Evolutionary conservation across 2,113 vertebrate species (phyloP).

Genomic region (Oreocharis arfaki): DNA sequence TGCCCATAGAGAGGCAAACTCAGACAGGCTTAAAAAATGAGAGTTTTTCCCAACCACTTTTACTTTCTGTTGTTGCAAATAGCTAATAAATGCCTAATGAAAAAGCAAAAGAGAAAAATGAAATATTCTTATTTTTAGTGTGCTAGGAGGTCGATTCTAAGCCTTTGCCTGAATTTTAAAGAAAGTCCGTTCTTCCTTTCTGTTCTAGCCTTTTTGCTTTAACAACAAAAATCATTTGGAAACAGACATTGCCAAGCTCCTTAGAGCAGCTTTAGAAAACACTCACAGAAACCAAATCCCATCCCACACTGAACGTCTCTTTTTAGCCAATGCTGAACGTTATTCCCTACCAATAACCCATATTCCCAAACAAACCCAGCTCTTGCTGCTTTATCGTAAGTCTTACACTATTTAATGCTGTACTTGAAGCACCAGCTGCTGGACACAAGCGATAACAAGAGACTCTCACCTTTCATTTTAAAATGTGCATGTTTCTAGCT

Average conservation of each 20-base stretch:
- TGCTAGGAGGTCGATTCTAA: background rate
- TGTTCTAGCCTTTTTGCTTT: background rate
- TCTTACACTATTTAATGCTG: constrained; percentile 23
- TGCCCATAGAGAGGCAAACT: background rate
- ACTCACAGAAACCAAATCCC: background rate
- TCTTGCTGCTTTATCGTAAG: background rate
- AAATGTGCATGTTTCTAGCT: constrained; percentile 2
- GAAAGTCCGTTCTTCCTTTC: background rate
- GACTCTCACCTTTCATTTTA: constrained; percentile 45
- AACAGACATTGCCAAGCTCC: background rate
- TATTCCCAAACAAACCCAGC: constrained; percentile 25
- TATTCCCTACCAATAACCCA: background rate
- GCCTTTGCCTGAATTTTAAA: background rate
- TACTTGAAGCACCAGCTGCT: constrained; percentile 45
- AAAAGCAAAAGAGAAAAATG: background rate
- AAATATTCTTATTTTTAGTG: background rate
- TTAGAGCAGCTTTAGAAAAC: constrained; percentile 2
- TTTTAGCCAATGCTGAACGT: background rate
- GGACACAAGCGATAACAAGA: constrained; percentile 47
- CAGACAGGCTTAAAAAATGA: background rate
- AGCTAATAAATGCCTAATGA: background rate
- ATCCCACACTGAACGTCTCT: background rate
- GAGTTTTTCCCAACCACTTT: background rate
- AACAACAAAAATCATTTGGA: background rate
- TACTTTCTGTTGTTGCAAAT: background rate